phyloP scores from a whole-genome alignment of 2,113 vertebrate genomes.

The Regulus satrapa region DNA sequence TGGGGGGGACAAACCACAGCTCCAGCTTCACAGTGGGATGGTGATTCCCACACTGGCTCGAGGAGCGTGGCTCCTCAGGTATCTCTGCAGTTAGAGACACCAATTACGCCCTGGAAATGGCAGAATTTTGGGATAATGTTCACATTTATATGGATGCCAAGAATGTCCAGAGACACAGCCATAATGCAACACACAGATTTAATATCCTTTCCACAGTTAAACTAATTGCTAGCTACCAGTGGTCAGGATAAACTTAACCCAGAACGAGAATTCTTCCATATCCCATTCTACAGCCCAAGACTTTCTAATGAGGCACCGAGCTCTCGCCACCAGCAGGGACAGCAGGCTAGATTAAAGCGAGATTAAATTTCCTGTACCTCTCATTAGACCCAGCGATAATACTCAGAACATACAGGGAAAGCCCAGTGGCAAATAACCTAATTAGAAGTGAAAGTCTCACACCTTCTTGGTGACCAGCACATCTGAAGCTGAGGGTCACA shows the following conservation, averaged over 20 bases:
- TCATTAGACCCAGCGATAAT: background rate
- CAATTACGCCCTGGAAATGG: background rate
- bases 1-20: background rate
- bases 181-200: background rate
- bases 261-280: background rate
- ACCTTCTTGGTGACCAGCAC: background rate
- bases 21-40: background rate
- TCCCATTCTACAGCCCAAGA: background rate
- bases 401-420: background rate
- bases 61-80: rapidly evolving
- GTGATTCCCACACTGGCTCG: background rate
- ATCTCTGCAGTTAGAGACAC: background rate
- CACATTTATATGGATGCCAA: background rate
- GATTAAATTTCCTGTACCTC: background rate
- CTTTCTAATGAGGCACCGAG: background rate
- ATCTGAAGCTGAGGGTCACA: background rate
- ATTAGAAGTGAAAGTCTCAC: background rate
- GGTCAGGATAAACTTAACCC: background rate
- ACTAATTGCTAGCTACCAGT: background rate
- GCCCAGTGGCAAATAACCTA: background rate
- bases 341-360: background rate
- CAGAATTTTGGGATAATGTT: background rate
- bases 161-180: background rate
- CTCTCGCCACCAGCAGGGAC: background rate
- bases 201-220: background rate